Evolutionary conservation across 2,888 invertebrate species (phyloP).

Genomic region (Macroteleia sp.): DNA sequence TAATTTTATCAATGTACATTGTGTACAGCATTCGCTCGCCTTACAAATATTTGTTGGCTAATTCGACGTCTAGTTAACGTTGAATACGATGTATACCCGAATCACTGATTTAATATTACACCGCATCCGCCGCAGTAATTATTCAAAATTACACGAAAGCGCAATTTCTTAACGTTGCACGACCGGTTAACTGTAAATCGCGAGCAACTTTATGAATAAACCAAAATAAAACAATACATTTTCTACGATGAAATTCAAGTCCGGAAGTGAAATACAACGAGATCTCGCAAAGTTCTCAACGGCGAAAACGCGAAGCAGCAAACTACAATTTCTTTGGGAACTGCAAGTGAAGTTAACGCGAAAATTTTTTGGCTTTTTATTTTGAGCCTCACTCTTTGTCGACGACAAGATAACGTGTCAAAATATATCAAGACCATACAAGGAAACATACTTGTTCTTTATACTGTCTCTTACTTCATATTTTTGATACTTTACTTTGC

Average conservation of each 20-base stretch:
- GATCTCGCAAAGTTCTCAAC: conserved; percentile 26
- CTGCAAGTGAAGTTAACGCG: conserved; percentile 34
- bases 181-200: conserved; percentile 5
- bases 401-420: conserved; percentile 25
- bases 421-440: conserved; percentile 24
- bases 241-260: conserved; percentile 27
- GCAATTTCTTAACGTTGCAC: background rate
- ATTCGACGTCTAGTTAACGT: background rate
- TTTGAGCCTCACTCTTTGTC: conserved; percentile 5
- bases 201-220: conserved; percentile 24
- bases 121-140: background rate
- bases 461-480: conserved; percentile 5
- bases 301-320: no score
- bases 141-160: background rate
- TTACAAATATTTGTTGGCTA: conserved; percentile 12
- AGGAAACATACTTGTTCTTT: conserved; percentile 20
- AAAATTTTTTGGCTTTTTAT: conserved; percentile 23
- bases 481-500: conserved; percentile 6
- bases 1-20: background rate
- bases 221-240: conserved; percentile 32
- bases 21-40: background rate
- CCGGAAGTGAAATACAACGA: conserved; percentile 30
- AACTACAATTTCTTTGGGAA: conserved; percentile 33
- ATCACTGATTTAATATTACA: conserved; percentile 8
- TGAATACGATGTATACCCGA: background rate